Conservation (phyloP, 1,140 invertebrate genomes). For the Drosophila nasuta region DNA sequence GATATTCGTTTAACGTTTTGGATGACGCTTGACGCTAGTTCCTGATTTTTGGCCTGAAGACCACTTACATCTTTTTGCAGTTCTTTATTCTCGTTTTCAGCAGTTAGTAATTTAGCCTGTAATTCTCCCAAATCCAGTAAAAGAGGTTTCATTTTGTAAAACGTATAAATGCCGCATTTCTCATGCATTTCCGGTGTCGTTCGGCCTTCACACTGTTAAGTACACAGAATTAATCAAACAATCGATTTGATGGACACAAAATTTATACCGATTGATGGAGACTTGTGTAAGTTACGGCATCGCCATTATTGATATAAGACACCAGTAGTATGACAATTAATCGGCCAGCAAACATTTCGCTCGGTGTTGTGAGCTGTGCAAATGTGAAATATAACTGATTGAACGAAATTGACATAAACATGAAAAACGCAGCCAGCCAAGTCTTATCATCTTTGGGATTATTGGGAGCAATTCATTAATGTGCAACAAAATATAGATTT, state of each 20-base stretch:
- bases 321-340: neutral
- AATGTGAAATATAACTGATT: no score
- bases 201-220: neutral
- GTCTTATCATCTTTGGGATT: no score
- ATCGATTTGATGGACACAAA: neutral
- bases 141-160: slow-evolving; percentile 8
- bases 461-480: no score
- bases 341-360: neutral
- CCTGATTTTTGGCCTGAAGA: no score
- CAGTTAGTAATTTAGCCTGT: neutral
- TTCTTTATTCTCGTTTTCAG: neutral
- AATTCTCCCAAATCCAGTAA: neutral
- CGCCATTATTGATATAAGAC: neutral
- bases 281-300: neutral
- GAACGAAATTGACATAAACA: no score
- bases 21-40: neutral
- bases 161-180: slow-evolving; percentile 13
- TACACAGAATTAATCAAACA: neutral
- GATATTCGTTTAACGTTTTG: neutral
- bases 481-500: no score
- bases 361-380: neutral
- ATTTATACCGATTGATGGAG: slow-evolving; percentile 3
- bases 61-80: no score
- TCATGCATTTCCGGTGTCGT: slow-evolving; percentile 19
- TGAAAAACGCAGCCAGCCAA: no score